A percentile compares a stretch with the other conserved stretches of the same genome.
Conservation (phyloP, 1,140 invertebrate species). For the Drosophila watanabei region DNA sequence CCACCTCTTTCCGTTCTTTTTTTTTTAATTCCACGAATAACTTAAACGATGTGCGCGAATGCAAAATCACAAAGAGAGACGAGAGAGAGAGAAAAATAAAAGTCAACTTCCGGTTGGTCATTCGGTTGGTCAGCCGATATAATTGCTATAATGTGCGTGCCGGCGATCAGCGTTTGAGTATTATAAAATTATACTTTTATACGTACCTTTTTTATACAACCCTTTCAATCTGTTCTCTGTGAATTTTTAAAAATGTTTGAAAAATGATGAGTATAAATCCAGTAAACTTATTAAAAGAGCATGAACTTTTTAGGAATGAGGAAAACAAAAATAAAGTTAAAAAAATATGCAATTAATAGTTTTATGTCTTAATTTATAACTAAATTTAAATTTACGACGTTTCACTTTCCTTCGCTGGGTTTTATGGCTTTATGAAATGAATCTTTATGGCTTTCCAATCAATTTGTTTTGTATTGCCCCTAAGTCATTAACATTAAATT, state of each 20-base stretch:
- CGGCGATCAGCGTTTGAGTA: constrained; percentile 55
- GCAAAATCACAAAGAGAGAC: constrained; percentile 48
- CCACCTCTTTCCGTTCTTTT: constrained; percentile 24
- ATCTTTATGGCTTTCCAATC: constrained; percentile 4
- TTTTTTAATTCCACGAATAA: constrained; percentile 60
- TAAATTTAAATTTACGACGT: neutral
- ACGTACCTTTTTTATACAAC: neutral
- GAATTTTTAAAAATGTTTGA: neutral
- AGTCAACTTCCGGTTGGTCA: constrained; percentile 70
- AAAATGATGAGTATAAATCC: neutral
- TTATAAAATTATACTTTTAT: constrained; percentile 52
- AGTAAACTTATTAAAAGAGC: neutral
- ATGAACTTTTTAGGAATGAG: neutral
- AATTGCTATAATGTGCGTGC: constrained; percentile 76
- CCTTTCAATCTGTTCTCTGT: neutral
- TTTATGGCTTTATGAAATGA: neutral
- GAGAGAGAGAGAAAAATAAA: constrained; percentile 31
- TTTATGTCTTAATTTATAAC: neutral
- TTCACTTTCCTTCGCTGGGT: neutral
- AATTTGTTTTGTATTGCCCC: constrained; percentile 24
- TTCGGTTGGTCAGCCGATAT: constrained; percentile 51
- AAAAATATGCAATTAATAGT: neutral
- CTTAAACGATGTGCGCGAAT: constrained; percentile 70
- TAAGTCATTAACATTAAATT: constrained; percentile 51
- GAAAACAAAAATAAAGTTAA: neutral